Evolutionary conservation across 2,888 invertebrate genomes (phyloP).

Genomic region (Anthrax anthrax): DNA sequence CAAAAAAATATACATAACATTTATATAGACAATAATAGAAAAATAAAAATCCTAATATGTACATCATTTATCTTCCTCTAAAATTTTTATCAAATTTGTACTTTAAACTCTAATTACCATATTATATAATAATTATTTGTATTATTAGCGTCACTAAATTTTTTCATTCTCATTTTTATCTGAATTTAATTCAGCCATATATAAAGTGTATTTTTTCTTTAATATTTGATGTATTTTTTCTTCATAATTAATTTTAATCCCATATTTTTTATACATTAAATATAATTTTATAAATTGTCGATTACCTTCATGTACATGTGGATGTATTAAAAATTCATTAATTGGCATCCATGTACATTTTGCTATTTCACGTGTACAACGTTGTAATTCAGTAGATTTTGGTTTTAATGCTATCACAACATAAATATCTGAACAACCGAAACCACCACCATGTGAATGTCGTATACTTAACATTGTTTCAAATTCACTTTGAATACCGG

Average conservation of each 20-base stretch:
- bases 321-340: constrained; percentile 53
- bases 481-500: constrained; percentile 64
- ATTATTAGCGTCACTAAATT: background rate
- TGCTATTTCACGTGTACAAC: constrained; percentile 62
- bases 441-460: constrained; percentile 61
- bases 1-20: too few relatives aligned
- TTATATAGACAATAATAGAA: too few relatives aligned
- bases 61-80: too few relatives aligned
- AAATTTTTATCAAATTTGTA: too few relatives aligned
- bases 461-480: constrained; percentile 60
- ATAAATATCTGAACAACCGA: constrained; percentile 79
- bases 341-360: constrained; percentile 73
- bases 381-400: constrained; percentile 43
- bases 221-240: constrained; percentile 33
- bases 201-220: constrained; percentile 26
- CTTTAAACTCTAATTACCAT: too few relatives aligned
- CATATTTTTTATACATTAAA: constrained; percentile 46
- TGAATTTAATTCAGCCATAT: constrained; percentile 11
- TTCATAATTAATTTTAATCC: constrained; percentile 43
- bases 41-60: too few relatives aligned
- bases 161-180: too few relatives aligned
- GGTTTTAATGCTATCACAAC: constrained; percentile 61
- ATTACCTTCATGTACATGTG: constrained; percentile 58
- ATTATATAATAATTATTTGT: too few relatives aligned
- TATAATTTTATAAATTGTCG: constrained; percentile 50